Evolutionary conservation across 1,140 invertebrate genomes (phyloP).

Genomic region (Drosophila bocki): DNA sequence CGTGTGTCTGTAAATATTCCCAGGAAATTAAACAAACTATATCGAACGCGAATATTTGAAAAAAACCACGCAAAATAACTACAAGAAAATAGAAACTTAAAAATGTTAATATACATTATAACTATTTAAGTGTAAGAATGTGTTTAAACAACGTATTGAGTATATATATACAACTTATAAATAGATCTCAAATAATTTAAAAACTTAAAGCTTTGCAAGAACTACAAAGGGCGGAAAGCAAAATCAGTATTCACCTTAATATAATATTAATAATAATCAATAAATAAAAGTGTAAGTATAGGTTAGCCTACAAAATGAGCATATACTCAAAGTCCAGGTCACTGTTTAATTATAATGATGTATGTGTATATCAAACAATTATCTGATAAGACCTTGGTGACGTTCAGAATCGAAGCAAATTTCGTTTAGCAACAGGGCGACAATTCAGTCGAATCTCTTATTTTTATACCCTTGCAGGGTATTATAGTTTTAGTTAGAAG

Average conservation of each 20-base stretch:
- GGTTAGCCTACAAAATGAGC: too few relatives aligned
- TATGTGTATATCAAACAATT: slow-evolving; percentile 3
- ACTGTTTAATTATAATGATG: slow-evolving; percentile 23
- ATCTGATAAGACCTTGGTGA: slow-evolving; percentile 16
- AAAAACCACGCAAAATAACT: background rate
- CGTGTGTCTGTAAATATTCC: slow-evolving; percentile 9
- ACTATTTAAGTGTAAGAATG: background rate
- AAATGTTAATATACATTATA: background rate
- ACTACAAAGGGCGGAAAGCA: background rate
- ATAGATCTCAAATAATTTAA: background rate
- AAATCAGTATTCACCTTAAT: background rate
- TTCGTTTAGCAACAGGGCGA: slow-evolving; percentile 1
- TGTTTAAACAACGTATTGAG: background rate
- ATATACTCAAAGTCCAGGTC: slow-evolving; percentile 6
- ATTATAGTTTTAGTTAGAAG: too few relatives aligned
- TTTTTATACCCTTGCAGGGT: background rate
- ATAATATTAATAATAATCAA: background rate
- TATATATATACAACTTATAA: too few relatives aligned
- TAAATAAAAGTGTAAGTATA: background rate
- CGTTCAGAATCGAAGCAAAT: background rate
- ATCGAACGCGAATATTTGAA: background rate
- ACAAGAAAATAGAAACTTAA: background rate
- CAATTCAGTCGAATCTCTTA: background rate
- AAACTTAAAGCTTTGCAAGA: background rate
- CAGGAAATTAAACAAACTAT: slow-evolving; percentile 5